Percentiles rank a stretch among this genome's conserved stretches.
Conservation (phyloP, 1,140 invertebrate species). For the Zelostemma sp. region DNA sequence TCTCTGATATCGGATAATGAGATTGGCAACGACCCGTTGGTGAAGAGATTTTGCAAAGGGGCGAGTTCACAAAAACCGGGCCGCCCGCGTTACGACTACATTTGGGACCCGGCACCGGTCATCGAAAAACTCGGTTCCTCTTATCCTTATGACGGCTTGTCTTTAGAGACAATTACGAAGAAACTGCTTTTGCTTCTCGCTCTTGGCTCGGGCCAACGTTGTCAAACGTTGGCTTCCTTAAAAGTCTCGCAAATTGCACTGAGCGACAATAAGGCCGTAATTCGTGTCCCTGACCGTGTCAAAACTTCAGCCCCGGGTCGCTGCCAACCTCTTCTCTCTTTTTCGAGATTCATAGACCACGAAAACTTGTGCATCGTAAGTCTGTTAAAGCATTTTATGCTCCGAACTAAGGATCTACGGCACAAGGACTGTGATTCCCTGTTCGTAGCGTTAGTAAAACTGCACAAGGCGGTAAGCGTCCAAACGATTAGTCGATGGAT, state of each 20-base stretch:
- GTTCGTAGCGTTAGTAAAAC: too few relatives aligned
- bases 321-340: too few relatives aligned
- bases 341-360: too few relatives aligned
- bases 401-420: too few relatives aligned
- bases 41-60: slow-evolving; percentile 36
- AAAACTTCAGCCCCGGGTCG: neutral
- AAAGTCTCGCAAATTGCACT: neutral
- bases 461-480: too few relatives aligned
- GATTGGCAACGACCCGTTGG: slow-evolving; percentile 20
- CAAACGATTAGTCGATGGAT: too few relatives aligned
- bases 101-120: neutral
- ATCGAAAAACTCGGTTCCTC: neutral
- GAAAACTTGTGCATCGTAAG: too few relatives aligned
- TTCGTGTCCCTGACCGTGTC: neutral
- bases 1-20: slow-evolving; percentile 12
- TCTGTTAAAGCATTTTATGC: too few relatives aligned
- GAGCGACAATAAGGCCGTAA: neutral
- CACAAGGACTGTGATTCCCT: too few relatives aligned
- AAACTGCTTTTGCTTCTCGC: neutral
- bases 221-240: neutral
- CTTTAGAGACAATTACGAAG: neutral
- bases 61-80: slow-evolving; percentile 7
- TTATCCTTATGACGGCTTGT: neutral
- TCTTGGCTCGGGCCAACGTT: neutral
- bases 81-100: neutral